phyloP scores from a whole-genome alignment of 2,113 vertebrate genomes.

The Corythornis cristatus region DNA sequence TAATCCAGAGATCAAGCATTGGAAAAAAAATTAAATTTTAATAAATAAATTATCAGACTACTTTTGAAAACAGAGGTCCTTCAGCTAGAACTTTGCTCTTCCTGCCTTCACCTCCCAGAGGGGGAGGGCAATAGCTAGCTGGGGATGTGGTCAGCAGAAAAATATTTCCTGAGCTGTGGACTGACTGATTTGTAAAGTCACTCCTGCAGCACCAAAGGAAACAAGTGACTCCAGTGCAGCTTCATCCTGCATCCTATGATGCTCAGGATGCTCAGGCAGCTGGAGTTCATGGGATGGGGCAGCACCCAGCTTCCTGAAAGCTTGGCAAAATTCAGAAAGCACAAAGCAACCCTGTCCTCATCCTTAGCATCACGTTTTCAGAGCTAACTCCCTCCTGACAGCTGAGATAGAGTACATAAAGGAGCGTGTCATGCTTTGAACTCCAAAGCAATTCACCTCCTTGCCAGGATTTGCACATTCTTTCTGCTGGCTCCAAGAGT shows the following conservation, averaged over 20 bases:
- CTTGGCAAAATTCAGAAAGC: background rate
- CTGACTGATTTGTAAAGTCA: background rate
- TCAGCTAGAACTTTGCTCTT: background rate
- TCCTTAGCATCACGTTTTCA: background rate
- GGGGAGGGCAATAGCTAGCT: background rate
- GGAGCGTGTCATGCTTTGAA: background rate
- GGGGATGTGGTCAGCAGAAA: background rate
- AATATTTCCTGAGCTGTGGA: conserved; percentile 11
- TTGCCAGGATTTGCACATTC: conserved; percentile 21
- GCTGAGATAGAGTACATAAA: background rate
- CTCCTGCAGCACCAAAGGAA: background rate
- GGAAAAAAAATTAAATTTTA: background rate
- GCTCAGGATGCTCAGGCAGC: background rate
- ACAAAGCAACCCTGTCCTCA: background rate
- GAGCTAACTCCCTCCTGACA: background rate
- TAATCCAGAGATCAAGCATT: background rate
- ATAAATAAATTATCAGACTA: background rate
- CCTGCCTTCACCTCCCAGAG: background rate
- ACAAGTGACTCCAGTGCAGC: background rate
- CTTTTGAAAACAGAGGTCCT: background rate
- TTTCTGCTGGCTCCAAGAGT: background rate
- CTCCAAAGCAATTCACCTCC: background rate
- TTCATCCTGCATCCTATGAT: background rate
- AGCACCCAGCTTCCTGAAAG: background rate
- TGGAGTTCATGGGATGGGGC: background rate